Evolutionary conservation across 2,113 vertebrate genomes (phyloP).

Genomic region (Megaptera novaeangliae): DNA sequence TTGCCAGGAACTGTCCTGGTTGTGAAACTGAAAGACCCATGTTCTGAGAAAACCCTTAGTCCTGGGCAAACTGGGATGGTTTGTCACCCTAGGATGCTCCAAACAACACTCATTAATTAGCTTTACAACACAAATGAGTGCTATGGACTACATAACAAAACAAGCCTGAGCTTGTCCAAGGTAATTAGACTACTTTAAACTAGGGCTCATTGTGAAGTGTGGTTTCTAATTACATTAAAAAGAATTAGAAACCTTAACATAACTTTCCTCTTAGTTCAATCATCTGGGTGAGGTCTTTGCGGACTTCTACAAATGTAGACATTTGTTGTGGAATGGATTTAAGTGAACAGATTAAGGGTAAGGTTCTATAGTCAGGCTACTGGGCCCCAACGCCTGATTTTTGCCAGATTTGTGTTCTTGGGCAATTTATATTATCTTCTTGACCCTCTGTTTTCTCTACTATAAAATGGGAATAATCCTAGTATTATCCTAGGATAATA

Average conservation of each 20-base stretch:
- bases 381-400: background rate
- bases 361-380: background rate
- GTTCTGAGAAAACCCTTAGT: background rate
- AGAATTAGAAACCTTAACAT: background rate
- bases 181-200: background rate
- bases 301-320: background rate
- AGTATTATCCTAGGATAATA: background rate
- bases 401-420: background rate
- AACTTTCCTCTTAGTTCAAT: background rate
- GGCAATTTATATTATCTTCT: background rate
- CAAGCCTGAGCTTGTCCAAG: background rate
- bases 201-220: background rate
- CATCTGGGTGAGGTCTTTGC: background rate
- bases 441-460: background rate
- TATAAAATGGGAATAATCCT: background rate
- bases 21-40: slow-evolving; percentile 5
- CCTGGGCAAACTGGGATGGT: background rate
- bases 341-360: background rate
- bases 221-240: background rate
- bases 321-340: background rate
- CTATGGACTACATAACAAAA: background rate
- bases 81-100: background rate
- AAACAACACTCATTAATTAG: background rate
- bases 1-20: background rate
- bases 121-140: background rate